Evolutionary conservation across 2,113 vertebrate genomes (phyloP).

Genomic region (Struthidea cinerea): DNA sequence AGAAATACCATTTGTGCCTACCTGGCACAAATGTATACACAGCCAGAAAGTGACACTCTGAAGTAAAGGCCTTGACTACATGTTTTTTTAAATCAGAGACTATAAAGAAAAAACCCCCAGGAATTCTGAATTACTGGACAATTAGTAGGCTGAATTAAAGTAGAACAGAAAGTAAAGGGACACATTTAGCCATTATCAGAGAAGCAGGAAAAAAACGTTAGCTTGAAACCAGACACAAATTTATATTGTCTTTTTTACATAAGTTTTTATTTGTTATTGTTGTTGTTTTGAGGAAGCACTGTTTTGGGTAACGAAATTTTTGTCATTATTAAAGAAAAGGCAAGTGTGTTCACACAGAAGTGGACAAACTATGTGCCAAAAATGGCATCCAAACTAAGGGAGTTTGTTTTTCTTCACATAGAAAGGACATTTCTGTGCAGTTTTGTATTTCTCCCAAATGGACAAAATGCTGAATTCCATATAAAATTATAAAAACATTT

Average conservation of each 20-base stretch:
- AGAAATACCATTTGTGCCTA: not conserved
- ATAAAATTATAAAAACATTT: not conserved
- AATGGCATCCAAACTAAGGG: fast-evolving
- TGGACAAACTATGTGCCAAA: not conserved
- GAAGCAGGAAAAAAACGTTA: not conserved
- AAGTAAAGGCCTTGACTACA: not conserved
- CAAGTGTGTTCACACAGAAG: not conserved
- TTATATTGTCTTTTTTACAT: not conserved
- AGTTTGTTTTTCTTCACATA: not conserved
- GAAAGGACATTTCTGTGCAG: not conserved
- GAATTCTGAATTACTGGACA: not conserved
- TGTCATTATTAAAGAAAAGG: not conserved
- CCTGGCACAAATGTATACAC: not conserved
- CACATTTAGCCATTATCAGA: not conserved
- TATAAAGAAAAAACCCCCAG: not conserved
- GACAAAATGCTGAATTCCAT: not conserved
- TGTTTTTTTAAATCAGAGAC: not conserved
- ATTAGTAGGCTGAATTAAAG: not conserved
- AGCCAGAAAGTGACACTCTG: not conserved
- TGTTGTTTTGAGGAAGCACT: not conserved
- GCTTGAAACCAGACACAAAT: not conserved
- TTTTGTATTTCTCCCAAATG: not conserved
- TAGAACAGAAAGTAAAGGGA: not conserved
- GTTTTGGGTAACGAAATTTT: fast-evolving
- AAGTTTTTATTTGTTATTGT: not conserved